Evolutionary conservation across 2,113 vertebrate genomes (phyloP), one percentile per base, ranked within the genome.

Genomic region (Salvelinus alpinus): DNA sequence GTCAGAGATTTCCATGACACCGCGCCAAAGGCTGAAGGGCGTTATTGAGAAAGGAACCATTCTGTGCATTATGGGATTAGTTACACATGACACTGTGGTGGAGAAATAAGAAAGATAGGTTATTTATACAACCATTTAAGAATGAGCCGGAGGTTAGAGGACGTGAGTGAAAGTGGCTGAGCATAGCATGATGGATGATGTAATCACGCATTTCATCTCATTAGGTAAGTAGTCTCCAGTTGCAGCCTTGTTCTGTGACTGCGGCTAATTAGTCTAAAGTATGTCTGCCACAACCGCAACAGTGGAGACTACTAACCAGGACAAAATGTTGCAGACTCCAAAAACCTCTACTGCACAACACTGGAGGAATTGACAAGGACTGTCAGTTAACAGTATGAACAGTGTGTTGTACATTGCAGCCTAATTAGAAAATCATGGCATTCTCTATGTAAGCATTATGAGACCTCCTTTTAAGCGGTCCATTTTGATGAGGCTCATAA

Each of bases 181-280:
- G 78, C 57, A 20, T 54, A 71, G 78, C 77, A 80, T 80, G 82
- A 85, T 79, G 78, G 80, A 85, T 82, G 84, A 81, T 74, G 81
- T 78, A 83, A 84, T 38, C 66, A 71, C 74, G 72, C 81, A 80
- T 85, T 64, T 79, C 80, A 81, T 81, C 76, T 82, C 82, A 87
- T 87, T 86, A 85, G 84, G 75, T 84, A 88, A 88, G 87, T 79
- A 78, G 85, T 82, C 75, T 74, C 76, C 59, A 71, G 76, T 68
- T 79, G 71, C 71, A 80, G 27, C 12, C 72, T 59, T 76, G 70
- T 74, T 71, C 72, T 80, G 74, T 72, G 73, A 80, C 80, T 44
- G 44, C 3, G 0, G 75, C 57, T 74, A 77, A 84, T 81, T 77
- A 70, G 47, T 74, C 64, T 59, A 71, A 76, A 31, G 8, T 64